These are phyloP conservation scores for Hylyphantes graminicola DNA, from an alignment of 1,140 invertebrate genomes.

Conservation along the genomic window DNA sequence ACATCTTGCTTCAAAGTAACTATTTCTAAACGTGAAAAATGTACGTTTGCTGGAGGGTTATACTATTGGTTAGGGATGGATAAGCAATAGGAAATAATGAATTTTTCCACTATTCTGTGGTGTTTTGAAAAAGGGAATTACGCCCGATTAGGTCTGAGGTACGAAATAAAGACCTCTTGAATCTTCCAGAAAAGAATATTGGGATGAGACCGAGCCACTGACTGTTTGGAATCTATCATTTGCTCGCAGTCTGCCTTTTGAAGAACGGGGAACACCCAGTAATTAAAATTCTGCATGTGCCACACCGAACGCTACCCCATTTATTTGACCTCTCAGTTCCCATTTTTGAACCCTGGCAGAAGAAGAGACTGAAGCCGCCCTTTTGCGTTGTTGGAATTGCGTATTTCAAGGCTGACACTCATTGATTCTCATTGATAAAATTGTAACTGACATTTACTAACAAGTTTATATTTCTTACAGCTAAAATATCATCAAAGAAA, in stretches of 20 bases:
- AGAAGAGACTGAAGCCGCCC: conserved; percentile 13
- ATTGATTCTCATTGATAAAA: no score
- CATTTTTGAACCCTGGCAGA: conserved; percentile 25
- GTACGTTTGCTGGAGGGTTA: no score
- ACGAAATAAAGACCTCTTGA: conserved; percentile 22
- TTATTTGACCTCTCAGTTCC: conserved; percentile 32
- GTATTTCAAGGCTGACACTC: background rate
- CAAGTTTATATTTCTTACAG: no score
- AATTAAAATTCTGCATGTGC: conserved; percentile 52
- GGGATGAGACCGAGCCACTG: conserved; percentile 19
- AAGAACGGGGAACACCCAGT: conserved; percentile 46
- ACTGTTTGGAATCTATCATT: conserved; percentile 17
- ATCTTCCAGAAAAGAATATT: conserved; percentile 26
- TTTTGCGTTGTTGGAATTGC: conserved; percentile 9
- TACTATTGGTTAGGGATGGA: no score
- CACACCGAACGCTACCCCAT: conserved; percentile 41
- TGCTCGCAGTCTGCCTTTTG: conserved; percentile 7
- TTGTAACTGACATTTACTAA: no score
- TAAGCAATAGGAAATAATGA: no score
- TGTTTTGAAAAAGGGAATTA: no score
- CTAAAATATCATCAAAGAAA: no score
- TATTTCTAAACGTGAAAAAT: no score
- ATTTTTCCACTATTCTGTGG: no score
- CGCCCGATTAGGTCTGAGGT: no score
- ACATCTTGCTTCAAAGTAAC: no score